Base-by-base conservation (phyloP, 2,888 invertebrate species). In the Chydorus sphaericus region DNA sequence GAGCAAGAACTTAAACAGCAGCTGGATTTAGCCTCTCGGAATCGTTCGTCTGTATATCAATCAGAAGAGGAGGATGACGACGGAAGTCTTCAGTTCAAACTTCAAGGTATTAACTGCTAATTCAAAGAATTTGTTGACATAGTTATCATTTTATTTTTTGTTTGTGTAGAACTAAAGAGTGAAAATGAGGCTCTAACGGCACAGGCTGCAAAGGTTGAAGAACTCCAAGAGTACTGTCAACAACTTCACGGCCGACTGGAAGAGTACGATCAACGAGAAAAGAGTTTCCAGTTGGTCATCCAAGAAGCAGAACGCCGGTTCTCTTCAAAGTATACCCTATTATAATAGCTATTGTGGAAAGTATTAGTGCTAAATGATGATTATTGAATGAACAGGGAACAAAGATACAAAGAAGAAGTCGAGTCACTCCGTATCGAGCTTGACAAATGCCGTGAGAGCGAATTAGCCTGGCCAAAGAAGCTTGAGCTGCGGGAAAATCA, bases 51-150 rank as follows among this genome's bases (percentile, higher is more conserved):
- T 2, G 49, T 56, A 29, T 31, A 26, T 29, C 33, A 39, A 30
- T 28, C 56, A 11, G 44, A 50, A 70, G 63, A 70, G 62, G 61
- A 73, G 66, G 67, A 77, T 68, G 66, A 80, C 61, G 74, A 80
- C 67, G 70, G 73, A 64, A 70, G 76, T 62, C 62, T 72, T 68
- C 63, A 77, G 65, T 65, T 77, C 65, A 63, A 36, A 36, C 33
- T 52, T 8, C 31, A 52, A 52, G 52, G 52, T 52, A 33, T 52
- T 69, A 70, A 63, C 77, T 66, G 70, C 74, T 63, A 71, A 71
- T 55, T 70, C 74, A 1, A 67, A 71, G 44, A 72, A 73, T 64
- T 77, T 77, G 61, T 71, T 81, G 28, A 70, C 70, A 38, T 77
- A 78, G 62, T 64, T 80, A 29, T 48, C n/a, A 18, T 48, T 18